Evolutionary conservation across 2,888 invertebrate genomes (phyloP).

Genomic region (Acronicta psi): DNA sequence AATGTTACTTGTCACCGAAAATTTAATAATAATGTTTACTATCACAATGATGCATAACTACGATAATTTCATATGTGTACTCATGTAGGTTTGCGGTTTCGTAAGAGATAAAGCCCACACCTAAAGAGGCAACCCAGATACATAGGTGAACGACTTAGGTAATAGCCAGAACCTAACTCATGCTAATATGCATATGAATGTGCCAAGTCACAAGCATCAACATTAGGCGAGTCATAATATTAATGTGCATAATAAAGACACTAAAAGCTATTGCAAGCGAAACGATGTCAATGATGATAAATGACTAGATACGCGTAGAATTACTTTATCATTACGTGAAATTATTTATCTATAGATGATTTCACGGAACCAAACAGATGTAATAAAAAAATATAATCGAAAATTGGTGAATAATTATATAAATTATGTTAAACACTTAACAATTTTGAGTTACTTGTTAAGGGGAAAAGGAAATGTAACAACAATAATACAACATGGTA

Average conservation of each 20-base stretch:
- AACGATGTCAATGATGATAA: slow-evolving; percentile 29
- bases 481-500: not conserved
- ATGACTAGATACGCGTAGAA: slow-evolving; percentile 8
- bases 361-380: slow-evolving; percentile 14
- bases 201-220: slow-evolving; percentile 24
- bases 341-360: slow-evolving; percentile 9
- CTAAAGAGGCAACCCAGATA: slow-evolving; percentile 65
- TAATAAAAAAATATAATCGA: slow-evolving; percentile 2
- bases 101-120: slow-evolving; percentile 62
- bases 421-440: not conserved
- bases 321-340: slow-evolving; percentile 20
- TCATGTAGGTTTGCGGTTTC: slow-evolving; percentile 44
- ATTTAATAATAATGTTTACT: not conserved
- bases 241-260: slow-evolving; percentile 7
- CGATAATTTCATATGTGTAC: slow-evolving; percentile 30
- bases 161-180: slow-evolving; percentile 52
- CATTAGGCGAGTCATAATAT: slow-evolving; percentile 19
- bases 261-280: slow-evolving; percentile 9
- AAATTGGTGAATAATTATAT: not conserved
- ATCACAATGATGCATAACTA: slow-evolving; percentile 5
- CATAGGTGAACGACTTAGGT: slow-evolving; percentile 67
- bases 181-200: slow-evolving; percentile 38
- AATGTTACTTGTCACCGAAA: not conserved
- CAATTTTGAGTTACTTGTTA: not conserved
- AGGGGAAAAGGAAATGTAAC: not conserved